A percentile compares a stretch with the other conserved stretches of the same genome.
Evolutionary conservation across 2,113 vertebrate species (phyloP).

Genomic region (Bos indicus): DNA sequence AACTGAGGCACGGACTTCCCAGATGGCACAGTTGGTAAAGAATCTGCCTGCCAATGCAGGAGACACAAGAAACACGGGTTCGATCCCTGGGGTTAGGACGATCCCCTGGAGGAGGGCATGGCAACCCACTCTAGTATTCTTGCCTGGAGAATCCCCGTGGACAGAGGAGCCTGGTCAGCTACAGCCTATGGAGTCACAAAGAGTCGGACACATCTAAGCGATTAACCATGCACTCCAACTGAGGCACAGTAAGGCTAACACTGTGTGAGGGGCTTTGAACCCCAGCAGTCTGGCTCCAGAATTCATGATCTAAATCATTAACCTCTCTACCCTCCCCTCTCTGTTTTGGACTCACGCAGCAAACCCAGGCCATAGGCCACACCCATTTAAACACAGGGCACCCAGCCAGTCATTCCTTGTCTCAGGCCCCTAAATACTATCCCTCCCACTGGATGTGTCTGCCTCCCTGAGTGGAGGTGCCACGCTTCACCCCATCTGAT

Average conservation of each 20-base stretch:
- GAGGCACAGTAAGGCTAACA: not conserved
- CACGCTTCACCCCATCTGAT: not conserved
- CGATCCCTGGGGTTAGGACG: rapidly evolving
- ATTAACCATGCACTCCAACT: not conserved
- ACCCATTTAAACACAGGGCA: not conserved
- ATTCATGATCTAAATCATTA: not conserved
- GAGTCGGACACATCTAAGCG: not conserved
- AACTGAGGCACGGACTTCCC: not conserved
- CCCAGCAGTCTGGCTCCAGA: not conserved
- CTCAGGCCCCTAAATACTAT: not conserved
- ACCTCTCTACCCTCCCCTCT: not conserved
- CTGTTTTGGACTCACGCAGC: not conserved
- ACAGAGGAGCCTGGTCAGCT: not conserved
- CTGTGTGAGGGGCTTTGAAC: not conserved
- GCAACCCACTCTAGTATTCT: not conserved
- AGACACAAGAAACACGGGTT: not conserved
- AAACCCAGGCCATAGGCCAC: rapidly evolving
- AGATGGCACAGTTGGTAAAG: not conserved
- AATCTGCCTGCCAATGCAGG: not conserved
- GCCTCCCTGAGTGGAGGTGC: not conserved
- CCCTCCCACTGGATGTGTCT: rapidly evolving
- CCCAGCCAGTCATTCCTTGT: not conserved
- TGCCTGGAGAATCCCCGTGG: not conserved
- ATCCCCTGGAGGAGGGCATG: not conserved
- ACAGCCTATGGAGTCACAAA: not conserved